Evolutionary conservation across 1,140 invertebrate genomes (phyloP), one percentile per base, ranked within the genome.

Genomic region (Magallana angulata): DNA sequence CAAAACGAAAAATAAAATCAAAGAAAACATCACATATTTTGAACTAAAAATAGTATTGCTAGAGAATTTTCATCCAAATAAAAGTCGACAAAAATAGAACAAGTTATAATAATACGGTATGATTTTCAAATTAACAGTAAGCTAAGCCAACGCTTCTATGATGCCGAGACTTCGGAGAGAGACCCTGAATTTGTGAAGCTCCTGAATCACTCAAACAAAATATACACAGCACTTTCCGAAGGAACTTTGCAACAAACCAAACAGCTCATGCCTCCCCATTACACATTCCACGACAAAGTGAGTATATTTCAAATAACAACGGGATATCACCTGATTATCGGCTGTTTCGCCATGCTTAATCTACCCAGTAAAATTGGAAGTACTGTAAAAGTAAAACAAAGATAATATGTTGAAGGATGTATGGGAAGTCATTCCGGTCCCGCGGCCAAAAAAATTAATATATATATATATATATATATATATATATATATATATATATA

Each of bases 111-210:
- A 48, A 5, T 48, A 48, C 36, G 36, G 36, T 48, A 48, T 48
- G 36, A 76, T 36, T 71, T 16, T 68, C 71, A 57, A 18, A 16
- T 68, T 48, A 30, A 48, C 58, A 89, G 88, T 64, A 89, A 85
- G 59, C 60, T 89, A 2, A 89, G 86, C 82, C 85, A 89, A 62
- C 76, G 56, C 16, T 89, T 89, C 85, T 89, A 89, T 57, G 59
- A 85, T 48, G 68, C 80, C 24, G 60, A 82, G 62, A 84, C 86
- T 2, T 57, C 56, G 7, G 60, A 57, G 12, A n/a, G 86, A 60
- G 88, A 89, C 62, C 86, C 88, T 7, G 71, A 87, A 7, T 89
- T 89, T 83, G 86, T 89, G 12, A 89, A 82, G 24, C 30, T 89
- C 8, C 68, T 71, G 8, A 87, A 68, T 56, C 60, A 56, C 18